phyloP scores from a whole-genome alignment of 2,113 vertebrate genomes.

The Lepus timidus region DNA sequence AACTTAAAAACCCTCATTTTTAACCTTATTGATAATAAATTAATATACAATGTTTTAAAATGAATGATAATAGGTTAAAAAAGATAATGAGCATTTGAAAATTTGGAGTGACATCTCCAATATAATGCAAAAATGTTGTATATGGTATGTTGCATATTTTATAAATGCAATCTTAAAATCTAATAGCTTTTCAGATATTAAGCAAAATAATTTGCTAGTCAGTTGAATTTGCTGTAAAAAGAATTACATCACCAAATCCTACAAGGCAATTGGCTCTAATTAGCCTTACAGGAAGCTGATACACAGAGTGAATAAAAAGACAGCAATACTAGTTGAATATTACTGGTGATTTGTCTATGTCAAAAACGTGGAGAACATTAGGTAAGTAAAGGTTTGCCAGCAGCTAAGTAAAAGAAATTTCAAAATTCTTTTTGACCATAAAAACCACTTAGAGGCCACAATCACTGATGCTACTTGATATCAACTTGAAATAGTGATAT shows the following conservation, averaged over 20 bases:
- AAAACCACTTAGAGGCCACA: slow-evolving; percentile 54
- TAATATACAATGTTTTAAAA: slow-evolving; percentile 37
- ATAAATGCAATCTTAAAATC: slow-evolving; percentile 58
- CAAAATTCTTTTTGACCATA: slow-evolving; percentile 62
- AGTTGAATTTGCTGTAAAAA: slow-evolving; percentile 49
- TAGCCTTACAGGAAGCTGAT: slow-evolving; percentile 49
- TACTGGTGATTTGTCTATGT: slow-evolving; percentile 20
- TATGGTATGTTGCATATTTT: slow-evolving; percentile 40
- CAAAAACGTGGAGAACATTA: slow-evolving; percentile 46
- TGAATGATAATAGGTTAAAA: slow-evolving; percentile 27
- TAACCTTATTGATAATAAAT: slow-evolving; percentile 27
- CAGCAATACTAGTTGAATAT: slow-evolving; percentile 33
- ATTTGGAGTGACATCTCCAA: slow-evolving; percentile 35
- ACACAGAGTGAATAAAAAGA: slow-evolving; percentile 27
- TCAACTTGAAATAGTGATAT: slow-evolving; percentile 30
- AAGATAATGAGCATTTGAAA: slow-evolving; percentile 56
- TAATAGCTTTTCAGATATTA: slow-evolving; percentile 66
- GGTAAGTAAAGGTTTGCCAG: slow-evolving; percentile 30
- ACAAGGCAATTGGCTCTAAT: slow-evolving; percentile 63
- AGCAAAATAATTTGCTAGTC: slow-evolving; percentile 67
- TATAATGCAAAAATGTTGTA: background rate
- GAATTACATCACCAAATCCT: slow-evolving; percentile 60
- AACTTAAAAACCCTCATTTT: slow-evolving; percentile 41
- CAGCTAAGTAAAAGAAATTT: slow-evolving; percentile 65
- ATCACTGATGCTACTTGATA: background rate